phyloP scores from a whole-genome alignment of 2,888 invertebrate species.

The Drosophila phalerata region DNA sequence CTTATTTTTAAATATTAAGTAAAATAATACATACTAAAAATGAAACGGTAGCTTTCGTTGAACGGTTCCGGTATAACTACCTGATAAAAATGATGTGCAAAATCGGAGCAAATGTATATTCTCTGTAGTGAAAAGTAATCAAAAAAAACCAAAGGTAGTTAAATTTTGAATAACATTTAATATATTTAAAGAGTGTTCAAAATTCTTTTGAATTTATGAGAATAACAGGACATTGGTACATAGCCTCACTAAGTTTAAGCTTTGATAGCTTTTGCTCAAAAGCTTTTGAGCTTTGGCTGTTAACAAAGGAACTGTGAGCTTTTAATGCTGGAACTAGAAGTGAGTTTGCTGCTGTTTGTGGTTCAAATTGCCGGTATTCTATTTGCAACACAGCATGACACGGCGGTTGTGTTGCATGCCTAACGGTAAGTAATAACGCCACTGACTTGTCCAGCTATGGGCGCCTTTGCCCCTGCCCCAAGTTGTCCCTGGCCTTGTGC shows the following conservation, averaged over 20 bases:
- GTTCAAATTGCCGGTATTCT: not conserved
- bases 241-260: not conserved
- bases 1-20: no score
- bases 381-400: slow-evolving; percentile 11
- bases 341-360: not conserved
- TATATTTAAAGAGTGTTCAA: not conserved
- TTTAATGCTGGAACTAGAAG: no score
- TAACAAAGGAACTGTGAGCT: no score
- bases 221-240: not conserved
- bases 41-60: no score
- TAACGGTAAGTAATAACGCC: slow-evolving; percentile 49
- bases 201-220: not conserved
- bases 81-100: no score
- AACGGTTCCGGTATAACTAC: no score
- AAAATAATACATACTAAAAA: no score
- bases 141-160: no score
- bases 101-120: no score
- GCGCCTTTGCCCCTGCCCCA: not conserved
- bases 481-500: slow-evolving; percentile 35
- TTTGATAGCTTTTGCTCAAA: not conserved
- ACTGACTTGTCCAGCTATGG: slow-evolving; percentile 29
- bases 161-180: not conserved
- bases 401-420: slow-evolving; percentile 15
- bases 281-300: not conserved
- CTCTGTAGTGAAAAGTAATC: no score